A percentile compares a stretch with the other conserved stretches of the same genome.
Conservation (phyloP, 2,113 vertebrate genomes). For the Thryonomys swinderianus region DNA sequence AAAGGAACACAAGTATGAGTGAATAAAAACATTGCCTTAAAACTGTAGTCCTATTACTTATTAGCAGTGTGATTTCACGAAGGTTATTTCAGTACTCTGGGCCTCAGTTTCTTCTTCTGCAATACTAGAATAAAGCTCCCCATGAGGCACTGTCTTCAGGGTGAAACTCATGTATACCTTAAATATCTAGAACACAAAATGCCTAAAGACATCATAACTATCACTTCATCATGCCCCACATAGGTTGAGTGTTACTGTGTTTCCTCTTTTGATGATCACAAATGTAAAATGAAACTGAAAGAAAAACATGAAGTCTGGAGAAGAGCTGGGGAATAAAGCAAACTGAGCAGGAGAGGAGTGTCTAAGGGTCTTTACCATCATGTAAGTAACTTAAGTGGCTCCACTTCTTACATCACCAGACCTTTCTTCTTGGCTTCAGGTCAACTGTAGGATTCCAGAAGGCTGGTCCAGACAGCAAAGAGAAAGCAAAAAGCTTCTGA, state of each 20-base stretch:
- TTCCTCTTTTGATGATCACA: slow-evolving; percentile 45
- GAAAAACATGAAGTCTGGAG: slow-evolving; percentile 40
- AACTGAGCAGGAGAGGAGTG: not conserved
- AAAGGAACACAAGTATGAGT: not conserved
- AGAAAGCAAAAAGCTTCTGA: slow-evolving; percentile 49
- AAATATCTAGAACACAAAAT: not conserved
- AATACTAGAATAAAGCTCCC: not conserved
- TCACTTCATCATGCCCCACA: not conserved
- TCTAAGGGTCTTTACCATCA: slow-evolving; percentile 45
- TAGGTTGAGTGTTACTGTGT: not conserved
- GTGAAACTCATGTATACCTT: not conserved
- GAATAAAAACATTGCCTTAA: slow-evolving; percentile 6
- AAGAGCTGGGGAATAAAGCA: slow-evolving; percentile 31
- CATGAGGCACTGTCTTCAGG: not conserved
- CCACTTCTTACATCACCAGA: slow-evolving; percentile 39
- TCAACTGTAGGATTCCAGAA: slow-evolving; percentile 56
- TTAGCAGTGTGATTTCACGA: not conserved
- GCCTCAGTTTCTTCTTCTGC: not conserved
- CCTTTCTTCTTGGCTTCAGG: slow-evolving; percentile 55
- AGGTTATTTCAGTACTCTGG: not conserved
- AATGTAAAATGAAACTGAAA: slow-evolving; percentile 50
- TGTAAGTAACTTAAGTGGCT: slow-evolving; percentile 54
- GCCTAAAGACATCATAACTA: not conserved
- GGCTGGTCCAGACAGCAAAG: slow-evolving; percentile 57
- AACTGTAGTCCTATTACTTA: not conserved